phyloP scores from a whole-genome alignment of 2,797 vertebrate genomes.

The Borostomias antarcticus region DNA sequence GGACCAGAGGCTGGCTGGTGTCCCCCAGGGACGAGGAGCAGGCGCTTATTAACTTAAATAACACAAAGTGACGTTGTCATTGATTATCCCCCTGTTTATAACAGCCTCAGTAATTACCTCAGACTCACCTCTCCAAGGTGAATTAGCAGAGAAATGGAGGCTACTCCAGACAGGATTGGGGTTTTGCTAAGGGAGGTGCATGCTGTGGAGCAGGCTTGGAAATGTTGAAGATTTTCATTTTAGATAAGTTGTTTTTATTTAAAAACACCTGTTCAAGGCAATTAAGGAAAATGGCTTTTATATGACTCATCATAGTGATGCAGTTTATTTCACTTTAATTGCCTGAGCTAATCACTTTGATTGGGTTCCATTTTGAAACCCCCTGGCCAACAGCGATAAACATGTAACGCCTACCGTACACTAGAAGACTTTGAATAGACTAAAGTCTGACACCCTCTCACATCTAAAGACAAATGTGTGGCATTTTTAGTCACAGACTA shows the following conservation, averaged over 20 bases:
- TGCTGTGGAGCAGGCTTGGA: conserved; percentile 2
- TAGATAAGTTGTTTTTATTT: conserved; percentile 13
- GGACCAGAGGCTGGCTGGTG: conserved; percentile 50
- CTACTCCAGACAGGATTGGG: conserved; percentile 10
- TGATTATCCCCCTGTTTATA: conserved; percentile 53
- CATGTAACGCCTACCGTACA: too few species aligned
- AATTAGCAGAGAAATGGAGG: conserved; percentile 51
- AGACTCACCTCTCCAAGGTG: conserved; percentile 38
- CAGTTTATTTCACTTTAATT: too few species aligned
- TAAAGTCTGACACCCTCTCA: too few species aligned
- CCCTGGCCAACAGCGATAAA: too few species aligned
- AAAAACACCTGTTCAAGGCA: conserved; percentile 59
- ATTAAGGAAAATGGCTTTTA: conserved; percentile 56
- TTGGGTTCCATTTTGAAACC: too few species aligned
- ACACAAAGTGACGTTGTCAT: conserved; percentile 57
- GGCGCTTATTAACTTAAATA: conserved; percentile 59
- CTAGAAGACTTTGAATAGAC: too few species aligned
- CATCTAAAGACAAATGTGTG: too few species aligned
- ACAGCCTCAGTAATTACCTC: conserved; percentile 43
- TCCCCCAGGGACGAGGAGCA: conserved; percentile 35
- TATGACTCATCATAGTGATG: conserved; percentile 41
- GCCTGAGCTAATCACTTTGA: too few species aligned
- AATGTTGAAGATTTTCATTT: conserved; percentile 23
- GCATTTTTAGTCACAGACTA: too few species aligned
- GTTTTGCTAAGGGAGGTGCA: conserved; percentile 25